These are phyloP conservation scores for Diaphora mendica DNA, from an alignment of 2,888 invertebrate genomes.

Conservation along the genomic window DNA sequence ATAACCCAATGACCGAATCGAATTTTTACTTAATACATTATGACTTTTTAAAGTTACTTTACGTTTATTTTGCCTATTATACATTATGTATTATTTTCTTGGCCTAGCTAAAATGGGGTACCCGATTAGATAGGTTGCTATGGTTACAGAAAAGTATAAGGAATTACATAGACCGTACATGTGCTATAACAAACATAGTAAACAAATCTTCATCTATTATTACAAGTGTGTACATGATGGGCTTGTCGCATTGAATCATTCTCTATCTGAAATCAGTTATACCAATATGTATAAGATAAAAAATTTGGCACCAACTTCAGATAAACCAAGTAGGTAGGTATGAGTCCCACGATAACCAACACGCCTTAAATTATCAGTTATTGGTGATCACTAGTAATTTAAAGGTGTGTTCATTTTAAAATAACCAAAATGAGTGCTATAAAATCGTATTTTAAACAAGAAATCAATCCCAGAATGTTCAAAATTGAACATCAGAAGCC, in stretches of 20 bases:
- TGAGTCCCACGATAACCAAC: constrained; percentile 53
- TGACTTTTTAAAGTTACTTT: no score
- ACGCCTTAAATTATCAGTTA: constrained; percentile 50
- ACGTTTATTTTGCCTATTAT: no score
- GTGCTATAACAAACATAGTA: not conserved
- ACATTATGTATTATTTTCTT: no score
- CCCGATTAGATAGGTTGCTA: not conserved
- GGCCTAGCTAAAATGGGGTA: no score
- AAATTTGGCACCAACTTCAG: constrained; percentile 45
- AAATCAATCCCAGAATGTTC: constrained; percentile 67
- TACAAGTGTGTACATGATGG: not conserved
- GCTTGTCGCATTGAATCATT: constrained; percentile 17
- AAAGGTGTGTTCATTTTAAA: constrained; percentile 43
- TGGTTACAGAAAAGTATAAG: not conserved
- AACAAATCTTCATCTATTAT: not conserved
- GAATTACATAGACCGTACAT: no score
- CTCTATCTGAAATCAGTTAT: constrained; percentile 18
- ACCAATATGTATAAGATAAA: constrained; percentile 31
- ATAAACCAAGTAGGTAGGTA: constrained; percentile 44
- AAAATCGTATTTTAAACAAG: constrained; percentile 72
- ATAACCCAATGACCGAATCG: not conserved
- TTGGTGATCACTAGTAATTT: constrained; percentile 49
- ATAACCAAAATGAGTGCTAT: constrained; percentile 69
- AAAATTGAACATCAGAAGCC: constrained; percentile 71
- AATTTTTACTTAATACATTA: not conserved